A percentile compares a stretch with the other conserved stretches of the same genome.
Conservation (phyloP, 2,888 invertebrate species). For the Drosophila sordidapex region DNA sequence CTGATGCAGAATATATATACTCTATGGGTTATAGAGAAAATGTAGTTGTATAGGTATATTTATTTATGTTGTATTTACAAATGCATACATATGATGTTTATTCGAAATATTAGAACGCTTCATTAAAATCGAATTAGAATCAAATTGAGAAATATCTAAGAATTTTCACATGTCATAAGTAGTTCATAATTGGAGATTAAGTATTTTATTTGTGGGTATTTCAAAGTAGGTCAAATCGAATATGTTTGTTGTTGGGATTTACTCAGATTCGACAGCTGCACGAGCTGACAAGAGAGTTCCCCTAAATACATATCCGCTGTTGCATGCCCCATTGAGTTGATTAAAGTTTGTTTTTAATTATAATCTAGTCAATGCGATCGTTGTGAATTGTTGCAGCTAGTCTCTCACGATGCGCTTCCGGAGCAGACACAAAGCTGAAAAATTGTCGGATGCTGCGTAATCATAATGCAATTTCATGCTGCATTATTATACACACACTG, state of each 20-base stretch:
- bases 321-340: constrained; percentile 61
- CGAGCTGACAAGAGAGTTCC: constrained; percentile 10
- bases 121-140: not conserved
- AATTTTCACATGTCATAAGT: constrained; percentile 5
- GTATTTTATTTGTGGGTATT: not conserved
- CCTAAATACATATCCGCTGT: constrained; percentile 63
- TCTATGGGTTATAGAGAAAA: not conserved
- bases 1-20: not conserved
- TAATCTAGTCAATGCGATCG: constrained; percentile 28
- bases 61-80: not conserved
- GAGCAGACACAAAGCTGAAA: constrained; percentile 12
- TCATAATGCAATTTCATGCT: constrained; percentile 66
- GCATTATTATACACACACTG: constrained; percentile 44
- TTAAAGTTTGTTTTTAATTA: constrained; percentile 48
- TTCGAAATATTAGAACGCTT: not conserved
- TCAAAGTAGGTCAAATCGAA: constrained; percentile 30
- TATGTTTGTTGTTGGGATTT: constrained; percentile 1
- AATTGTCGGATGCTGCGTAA: constrained; percentile 41
- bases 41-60: rapidly evolving
- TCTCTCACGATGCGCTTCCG: constrained; percentile 56
- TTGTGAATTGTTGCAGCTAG: constrained; percentile 32
- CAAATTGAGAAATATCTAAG: not conserved
- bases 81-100: not conserved
- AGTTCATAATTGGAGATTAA: not conserved
- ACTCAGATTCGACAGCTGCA: constrained; percentile 6